phyloP scores from a whole-genome alignment of 2,888 invertebrate genomes.

The Callyntrura guangdongensis region DNA sequence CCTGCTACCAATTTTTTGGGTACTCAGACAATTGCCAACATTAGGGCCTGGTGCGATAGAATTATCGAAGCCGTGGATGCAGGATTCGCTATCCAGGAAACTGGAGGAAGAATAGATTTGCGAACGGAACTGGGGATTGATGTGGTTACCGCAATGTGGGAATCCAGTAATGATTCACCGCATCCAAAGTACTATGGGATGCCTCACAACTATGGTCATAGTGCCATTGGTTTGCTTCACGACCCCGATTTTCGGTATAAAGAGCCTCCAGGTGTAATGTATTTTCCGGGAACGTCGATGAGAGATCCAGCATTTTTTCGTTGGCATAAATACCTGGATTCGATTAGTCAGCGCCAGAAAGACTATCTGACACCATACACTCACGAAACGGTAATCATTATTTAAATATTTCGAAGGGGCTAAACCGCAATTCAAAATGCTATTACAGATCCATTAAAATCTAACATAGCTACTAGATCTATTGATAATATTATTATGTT shows the following conservation, averaged over 20 bases:
- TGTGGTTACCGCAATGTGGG: slow-evolving; percentile 92
- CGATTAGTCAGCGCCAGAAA: slow-evolving; percentile 92
- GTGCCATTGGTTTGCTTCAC: slow-evolving; percentile 91
- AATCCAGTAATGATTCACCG: slow-evolving; percentile 85
- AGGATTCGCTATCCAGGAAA: slow-evolving; percentile 85
- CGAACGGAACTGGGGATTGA: slow-evolving; percentile 86
- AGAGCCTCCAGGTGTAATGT: slow-evolving; percentile 89
- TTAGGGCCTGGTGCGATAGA: slow-evolving; percentile 89
- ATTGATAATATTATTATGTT: no score
- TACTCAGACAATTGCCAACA: background rate
- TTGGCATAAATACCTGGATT: slow-evolving; percentile 93
- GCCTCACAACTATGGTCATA: slow-evolving; percentile 93
- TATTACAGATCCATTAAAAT: no score
- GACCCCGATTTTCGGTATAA: slow-evolving; percentile 92
- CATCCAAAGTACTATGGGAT: slow-evolving; percentile 87
- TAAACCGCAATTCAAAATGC: no score
- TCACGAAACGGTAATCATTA: no score
- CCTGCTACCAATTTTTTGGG: background rate
- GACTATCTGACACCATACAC: slow-evolving; percentile 88
- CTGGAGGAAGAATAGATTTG: slow-evolving; percentile 59
- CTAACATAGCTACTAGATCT: no score
- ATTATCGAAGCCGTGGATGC: slow-evolving; percentile 91
- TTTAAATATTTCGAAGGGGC: background rate
- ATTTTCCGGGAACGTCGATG: slow-evolving; percentile 94
- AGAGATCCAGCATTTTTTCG: slow-evolving; percentile 95